Percentiles rank a stretch among this genome's conserved stretches.
phyloP scores from a whole-genome alignment of 2,113 vertebrate genomes.

The Alectura lathami region DNA sequence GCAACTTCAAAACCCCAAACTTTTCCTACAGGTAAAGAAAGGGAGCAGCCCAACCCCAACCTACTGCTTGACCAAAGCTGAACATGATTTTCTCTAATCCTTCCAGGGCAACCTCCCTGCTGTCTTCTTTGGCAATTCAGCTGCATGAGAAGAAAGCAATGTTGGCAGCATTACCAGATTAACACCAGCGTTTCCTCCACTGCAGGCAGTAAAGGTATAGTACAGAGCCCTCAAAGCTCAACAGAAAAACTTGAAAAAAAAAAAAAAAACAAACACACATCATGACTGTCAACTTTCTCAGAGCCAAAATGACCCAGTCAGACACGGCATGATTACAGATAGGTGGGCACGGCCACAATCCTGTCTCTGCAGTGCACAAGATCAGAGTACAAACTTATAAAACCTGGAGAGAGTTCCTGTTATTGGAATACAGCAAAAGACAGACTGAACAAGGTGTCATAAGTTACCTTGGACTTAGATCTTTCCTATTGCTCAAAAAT shows the following conservation, averaged over 20 bases:
- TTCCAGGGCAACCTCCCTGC: neutral
- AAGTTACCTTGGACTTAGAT: conserved; percentile 13
- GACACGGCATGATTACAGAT: neutral
- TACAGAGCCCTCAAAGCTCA: neutral
- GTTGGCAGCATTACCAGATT: neutral
- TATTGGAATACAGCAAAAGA: neutral
- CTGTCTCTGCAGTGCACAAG: neutral
- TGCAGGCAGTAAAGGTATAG: neutral
- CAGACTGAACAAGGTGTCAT: neutral
- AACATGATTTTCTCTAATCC: neutral
- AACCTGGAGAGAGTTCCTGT: neutral
- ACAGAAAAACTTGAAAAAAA: neutral
- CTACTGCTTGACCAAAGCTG: accelerated
- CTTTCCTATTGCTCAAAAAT: neutral
- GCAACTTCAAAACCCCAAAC: neutral
- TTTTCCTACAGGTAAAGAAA: neutral
- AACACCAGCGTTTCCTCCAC: neutral
- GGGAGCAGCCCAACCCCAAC: neutral
- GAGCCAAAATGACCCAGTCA: neutral
- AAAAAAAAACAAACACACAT: neutral
- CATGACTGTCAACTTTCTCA: neutral
- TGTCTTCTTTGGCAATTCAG: neutral
- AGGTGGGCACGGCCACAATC: neutral
- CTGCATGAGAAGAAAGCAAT: neutral
- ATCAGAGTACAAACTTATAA: conserved; percentile 1